Percentiles rank a stretch among this genome's conserved stretches.
These are phyloP conservation scores for Habroteleia sp. DNA, from an alignment of 2,888 invertebrate species.

Conservation along the genomic window DNA sequence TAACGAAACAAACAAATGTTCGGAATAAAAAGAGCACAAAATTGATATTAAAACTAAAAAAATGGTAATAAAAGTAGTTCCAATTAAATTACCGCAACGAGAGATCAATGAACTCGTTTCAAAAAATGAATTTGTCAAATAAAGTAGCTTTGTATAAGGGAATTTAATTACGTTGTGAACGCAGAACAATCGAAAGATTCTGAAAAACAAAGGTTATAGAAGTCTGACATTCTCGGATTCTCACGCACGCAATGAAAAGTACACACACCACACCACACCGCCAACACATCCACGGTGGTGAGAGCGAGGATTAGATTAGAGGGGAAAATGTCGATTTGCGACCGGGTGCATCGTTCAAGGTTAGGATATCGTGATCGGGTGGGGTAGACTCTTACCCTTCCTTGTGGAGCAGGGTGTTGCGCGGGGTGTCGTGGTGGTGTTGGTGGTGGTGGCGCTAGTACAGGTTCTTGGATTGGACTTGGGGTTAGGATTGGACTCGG, in stretches of 20 bases:
- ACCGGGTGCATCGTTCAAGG: constrained; percentile 67
- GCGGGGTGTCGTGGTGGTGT: constrained; percentile 82
- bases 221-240: constrained; percentile 64
- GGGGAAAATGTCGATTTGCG: constrained; percentile 69
- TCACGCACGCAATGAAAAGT: constrained; percentile 66
- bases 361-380: constrained; percentile 71
- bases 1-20: too few relatives aligned
- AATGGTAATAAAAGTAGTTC: too few relatives aligned
- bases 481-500: constrained; percentile 72
- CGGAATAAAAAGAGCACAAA: too few relatives aligned
- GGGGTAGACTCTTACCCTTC: constrained; percentile 82
- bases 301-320: constrained; percentile 78
- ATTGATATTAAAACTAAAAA: background rate
- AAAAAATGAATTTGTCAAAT: too few relatives aligned
- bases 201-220: constrained; percentile 65
- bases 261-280: constrained; percentile 81
- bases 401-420: constrained; percentile 81
- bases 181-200: constrained; percentile 23
- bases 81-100: too few relatives aligned
- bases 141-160: too few relatives aligned
- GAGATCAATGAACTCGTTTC: too few relatives aligned
- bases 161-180: too few relatives aligned
- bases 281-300: constrained; percentile 81
- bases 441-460: constrained; percentile 79
- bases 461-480: constrained; percentile 80